Evolutionary conservation across 2,888 invertebrate species (phyloP).

Genomic region (Cetonia aurata): DNA sequence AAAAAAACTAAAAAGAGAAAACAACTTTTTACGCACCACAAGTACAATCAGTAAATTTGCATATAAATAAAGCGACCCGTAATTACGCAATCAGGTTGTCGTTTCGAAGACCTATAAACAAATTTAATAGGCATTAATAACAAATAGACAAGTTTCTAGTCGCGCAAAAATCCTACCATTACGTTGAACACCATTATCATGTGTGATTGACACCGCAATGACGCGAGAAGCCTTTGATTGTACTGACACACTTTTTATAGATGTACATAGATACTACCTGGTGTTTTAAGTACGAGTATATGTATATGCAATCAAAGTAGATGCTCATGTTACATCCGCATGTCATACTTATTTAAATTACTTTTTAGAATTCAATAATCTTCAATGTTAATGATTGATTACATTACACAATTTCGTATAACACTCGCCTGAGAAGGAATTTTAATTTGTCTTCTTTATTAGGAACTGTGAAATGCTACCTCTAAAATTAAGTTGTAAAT

Average conservation of each 20-base stretch:
- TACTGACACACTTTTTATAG: slow-evolving; percentile 45
- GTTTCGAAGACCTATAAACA: slow-evolving; percentile 42
- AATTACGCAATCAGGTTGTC: slow-evolving; percentile 45
- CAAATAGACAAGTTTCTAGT: slow-evolving; percentile 43
- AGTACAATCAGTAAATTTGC: slow-evolving; percentile 35
- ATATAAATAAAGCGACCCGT: slow-evolving; percentile 43
- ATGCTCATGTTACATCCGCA: slow-evolving; percentile 7
- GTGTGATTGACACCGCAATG: slow-evolving; percentile 46
- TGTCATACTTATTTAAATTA: slow-evolving; percentile 7
- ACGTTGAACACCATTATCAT: slow-evolving; percentile 42
- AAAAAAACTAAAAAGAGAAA: slow-evolving; percentile 25
- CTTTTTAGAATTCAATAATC: slow-evolving; percentile 10
- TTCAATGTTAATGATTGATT: slow-evolving; percentile 8
- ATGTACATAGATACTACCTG: neutral
- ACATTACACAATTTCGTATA: slow-evolving; percentile 10
- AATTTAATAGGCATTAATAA: slow-evolving; percentile 44
- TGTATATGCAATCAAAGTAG: slow-evolving; percentile 3
- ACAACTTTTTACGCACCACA: slow-evolving; percentile 31
- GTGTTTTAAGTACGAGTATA: slow-evolving; percentile 1
- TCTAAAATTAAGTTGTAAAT: no score
- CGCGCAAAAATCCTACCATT: slow-evolving; percentile 35
- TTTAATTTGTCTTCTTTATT: slow-evolving; percentile 10
- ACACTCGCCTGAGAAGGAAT: neutral
- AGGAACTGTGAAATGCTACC: no score
- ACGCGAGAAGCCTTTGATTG: slow-evolving; percentile 44